Base-by-base conservation (phyloP, 2,113 vertebrate species). In the Callopanchax toddi region DNA sequence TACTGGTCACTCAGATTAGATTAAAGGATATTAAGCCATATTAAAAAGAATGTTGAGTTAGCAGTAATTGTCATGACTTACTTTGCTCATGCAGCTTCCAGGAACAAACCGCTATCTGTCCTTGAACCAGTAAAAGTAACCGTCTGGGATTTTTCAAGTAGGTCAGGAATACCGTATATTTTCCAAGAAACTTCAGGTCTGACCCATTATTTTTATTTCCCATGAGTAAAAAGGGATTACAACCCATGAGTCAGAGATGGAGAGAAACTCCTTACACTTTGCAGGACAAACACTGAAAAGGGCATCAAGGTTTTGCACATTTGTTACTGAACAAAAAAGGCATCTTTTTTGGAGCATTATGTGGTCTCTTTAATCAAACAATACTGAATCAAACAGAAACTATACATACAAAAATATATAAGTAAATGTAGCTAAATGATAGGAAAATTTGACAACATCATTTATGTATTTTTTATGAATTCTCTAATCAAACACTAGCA, bases 181-280 rank as follows among this genome's bases (percentile, higher is more conserved):
- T 25, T 45, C 12, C 32, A 1, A 37, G 32, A 62, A 21, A 39
- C 0, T 16, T 62, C 44, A 61, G 53, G 29, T 79, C 11, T 76
- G 62, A 68, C 61, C 53, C 25, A 68, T 42, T 29, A 71, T 58
- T 71, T 5, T n/a, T 40, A 18, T 49, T 29, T 69, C 74, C 51
- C 20, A n/a, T 9, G 53, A 68, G 44, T 60, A 15, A 34, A 42
- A 25, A 10, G 4, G 8, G 62, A 53, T 67, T 76, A 51, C 42
- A 52, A 13, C 45, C 44, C 43, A 51, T 15, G 32, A 56, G 57
- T 21, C 26, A 52, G 23, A 25, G 56, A 1, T 26, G 7, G 2
- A 2, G 10, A 26, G 0, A 22, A 42, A 11, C 16, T 36, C 5
- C 8, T 40, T 45, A 55, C 43, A 73, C 17, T 46, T 55, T 45